These are phyloP conservation scores for Trissolcus brochymenae DNA, from an alignment of 2,888 invertebrate species.

Conservation along the genomic window DNA sequence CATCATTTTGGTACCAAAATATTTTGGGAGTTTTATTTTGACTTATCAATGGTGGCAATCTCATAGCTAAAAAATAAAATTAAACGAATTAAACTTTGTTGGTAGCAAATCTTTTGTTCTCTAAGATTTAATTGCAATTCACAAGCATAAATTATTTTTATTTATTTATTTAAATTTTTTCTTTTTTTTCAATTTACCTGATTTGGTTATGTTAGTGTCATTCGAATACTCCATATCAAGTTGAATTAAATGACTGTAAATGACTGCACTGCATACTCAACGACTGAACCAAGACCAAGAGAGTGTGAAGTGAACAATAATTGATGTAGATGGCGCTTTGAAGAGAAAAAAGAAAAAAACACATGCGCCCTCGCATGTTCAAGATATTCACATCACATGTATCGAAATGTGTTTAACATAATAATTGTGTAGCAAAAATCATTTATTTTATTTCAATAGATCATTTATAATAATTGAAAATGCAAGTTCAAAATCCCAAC, in stretches of 20 bases:
- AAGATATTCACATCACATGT: slow-evolving; percentile 6
- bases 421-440: background rate
- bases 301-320: too few species aligned
- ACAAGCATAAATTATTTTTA: too few species aligned
- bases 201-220: too few species aligned
- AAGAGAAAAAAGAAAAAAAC: background rate
- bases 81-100: background rate
- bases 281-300: too few species aligned
- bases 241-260: too few species aligned
- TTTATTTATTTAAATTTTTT: too few species aligned
- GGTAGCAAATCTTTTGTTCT: background rate
- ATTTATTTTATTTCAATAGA: background rate
- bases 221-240: too few species aligned
- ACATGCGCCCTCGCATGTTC: background rate
- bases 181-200: too few species aligned
- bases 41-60: slow-evolving; percentile 17
- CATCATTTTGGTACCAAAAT: slow-evolving; percentile 71
- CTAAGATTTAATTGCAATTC: too few species aligned
- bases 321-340: too few species aligned
- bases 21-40: slow-evolving; percentile 63
- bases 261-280: too few species aligned
- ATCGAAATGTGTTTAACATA: background rate
- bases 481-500: slow-evolving; percentile 96
- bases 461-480: slow-evolving; percentile 57
- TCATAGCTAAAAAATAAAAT: background rate